Percentiles rank a stretch among this genome's conserved stretches.
Evolutionary conservation across 1,140 invertebrate species (phyloP).

Genomic region (Pachypeltis micranthus): DNA sequence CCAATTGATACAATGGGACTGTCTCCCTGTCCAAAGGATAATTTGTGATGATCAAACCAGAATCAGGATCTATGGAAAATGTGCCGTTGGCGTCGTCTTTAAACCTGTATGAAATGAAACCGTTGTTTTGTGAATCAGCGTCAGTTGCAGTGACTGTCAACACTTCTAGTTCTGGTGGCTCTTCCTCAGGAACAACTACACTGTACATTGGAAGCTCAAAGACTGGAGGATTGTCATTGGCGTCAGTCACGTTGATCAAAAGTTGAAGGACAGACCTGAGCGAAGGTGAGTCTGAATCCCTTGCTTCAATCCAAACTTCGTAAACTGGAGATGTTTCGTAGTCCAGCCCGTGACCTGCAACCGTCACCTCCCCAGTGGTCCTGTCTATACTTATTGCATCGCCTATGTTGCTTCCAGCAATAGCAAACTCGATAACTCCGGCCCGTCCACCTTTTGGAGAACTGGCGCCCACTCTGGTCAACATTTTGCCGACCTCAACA

Average conservation of each 20-base stretch:
- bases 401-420: constrained; percentile 83
- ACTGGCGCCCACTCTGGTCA: constrained; percentile 56
- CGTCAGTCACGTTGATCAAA: constrained; percentile 75
- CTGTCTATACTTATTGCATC: constrained; percentile 70
- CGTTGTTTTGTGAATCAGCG: constrained; percentile 76
- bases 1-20: constrained; percentile 66
- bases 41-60: constrained; percentile 76
- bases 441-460: constrained; percentile 58
- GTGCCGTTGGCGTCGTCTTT: constrained; percentile 59
- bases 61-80: constrained; percentile 67
- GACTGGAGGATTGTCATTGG: constrained; percentile 80
- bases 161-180: constrained; percentile 64
- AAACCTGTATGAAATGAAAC: constrained; percentile 66
- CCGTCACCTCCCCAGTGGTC: constrained; percentile 61
- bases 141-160: constrained; percentile 70
- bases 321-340: constrained; percentile 74
- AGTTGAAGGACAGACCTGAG: constrained; percentile 63
- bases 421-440: constrained; percentile 60
- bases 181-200: constrained; percentile 72
- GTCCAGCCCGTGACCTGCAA: constrained; percentile 68
- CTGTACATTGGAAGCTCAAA: constrained; percentile 73
- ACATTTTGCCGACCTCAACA: constrained; percentile 53
- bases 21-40: constrained; percentile 76
- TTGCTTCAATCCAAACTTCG: constrained; percentile 86
- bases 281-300: constrained; percentile 68